A percentile compares a stretch with the other conserved stretches of the same genome.
These are phyloP conservation scores for Sussaba pulchella DNA, from an alignment of 2,888 invertebrate species.

Conservation along the genomic window DNA sequence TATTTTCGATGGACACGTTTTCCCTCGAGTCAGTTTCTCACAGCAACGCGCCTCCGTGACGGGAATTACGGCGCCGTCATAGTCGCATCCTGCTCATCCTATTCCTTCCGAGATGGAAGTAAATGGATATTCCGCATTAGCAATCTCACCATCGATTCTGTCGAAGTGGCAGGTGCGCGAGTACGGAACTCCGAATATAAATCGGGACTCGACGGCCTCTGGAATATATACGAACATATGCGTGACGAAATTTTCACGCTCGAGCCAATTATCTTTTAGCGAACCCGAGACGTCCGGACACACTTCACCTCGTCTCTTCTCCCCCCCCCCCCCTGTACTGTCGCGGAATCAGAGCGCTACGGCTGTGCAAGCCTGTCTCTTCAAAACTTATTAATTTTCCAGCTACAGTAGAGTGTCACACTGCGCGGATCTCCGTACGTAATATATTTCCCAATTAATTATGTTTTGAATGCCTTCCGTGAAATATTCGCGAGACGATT, in stretches of 20 bases:
- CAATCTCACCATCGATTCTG: slow-evolving; percentile 30
- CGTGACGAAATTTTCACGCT: slow-evolving; percentile 20
- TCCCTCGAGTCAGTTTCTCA: slow-evolving; percentile 57
- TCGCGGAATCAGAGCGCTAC: slow-evolving; percentile 4
- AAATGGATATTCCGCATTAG: slow-evolving; percentile 29
- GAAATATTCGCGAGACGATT: neutral
- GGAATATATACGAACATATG: slow-evolving; percentile 5
- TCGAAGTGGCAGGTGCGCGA: neutral
- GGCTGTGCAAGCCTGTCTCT: neutral
- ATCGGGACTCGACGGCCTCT: neutral
- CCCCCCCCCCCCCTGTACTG: neutral
- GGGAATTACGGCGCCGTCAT: slow-evolving; percentile 18
- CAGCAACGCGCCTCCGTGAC: slow-evolving; percentile 31
- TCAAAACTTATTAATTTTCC: slow-evolving; percentile 3
- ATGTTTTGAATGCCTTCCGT: neutral
- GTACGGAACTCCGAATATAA: neutral
- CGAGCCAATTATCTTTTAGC: slow-evolving; percentile 24
- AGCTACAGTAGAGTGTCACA: neutral
- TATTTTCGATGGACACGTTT: slow-evolving; percentile 68
- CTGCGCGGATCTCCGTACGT: no score
- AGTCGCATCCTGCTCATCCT: slow-evolving; percentile 23
- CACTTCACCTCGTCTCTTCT: no score
- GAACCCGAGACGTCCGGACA: neutral
- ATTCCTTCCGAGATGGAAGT: slow-evolving; percentile 16
- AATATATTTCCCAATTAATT: no score